Evolutionary conservation across 1,140 invertebrate species (phyloP), one percentile per base, ranked within the genome.

Genomic region (Drosophila miranda): DNA sequence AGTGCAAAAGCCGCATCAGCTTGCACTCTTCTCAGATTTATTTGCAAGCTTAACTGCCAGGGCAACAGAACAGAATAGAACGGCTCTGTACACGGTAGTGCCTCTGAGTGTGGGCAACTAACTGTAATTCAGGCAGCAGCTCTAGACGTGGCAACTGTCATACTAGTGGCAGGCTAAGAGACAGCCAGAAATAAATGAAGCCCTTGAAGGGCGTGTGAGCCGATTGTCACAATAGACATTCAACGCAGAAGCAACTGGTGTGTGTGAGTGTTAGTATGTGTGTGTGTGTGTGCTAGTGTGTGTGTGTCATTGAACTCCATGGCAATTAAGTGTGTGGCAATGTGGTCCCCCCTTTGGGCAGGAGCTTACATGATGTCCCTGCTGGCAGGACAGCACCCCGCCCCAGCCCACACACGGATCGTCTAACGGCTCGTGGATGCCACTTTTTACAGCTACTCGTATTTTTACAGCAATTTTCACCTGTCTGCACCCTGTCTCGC

Each of bases 391-490:
- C 16, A 0, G 0, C 16, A 16, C 16, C 16, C 16, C 16, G 0
- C 16, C 16, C 16, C 16, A 16, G 16, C 1, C 50, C 50, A 21
- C 30, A 52, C 4, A 26, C 19, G 30, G 30, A 41, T 16, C 14
- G 11, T 23, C 64, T 43, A 68, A 54, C 23, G 34, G 61, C 34
- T 38, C 34, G 11, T 13, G 34, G 34, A 13, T 38, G 34, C 46
- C 63, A 59, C 45, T 45, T 73, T 51, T 51, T 54, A 21, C 23
- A 42, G 45, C 26, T 61, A 28, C 6, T 28, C 28, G 28, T 28
- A 56, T 68, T 75, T 75, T 76, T 76, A 52, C 66, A 50, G 70
- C 74, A 75, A 76, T 76, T 76, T 76, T 76, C 74, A 76, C 74
- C 72, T 76, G 73, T 66, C 61, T 52, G 16, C 49, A 19, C 38